Evolutionary conservation across 1,140 invertebrate species (phyloP).

Genomic region (Leguminivora glycinivorella): DNA sequence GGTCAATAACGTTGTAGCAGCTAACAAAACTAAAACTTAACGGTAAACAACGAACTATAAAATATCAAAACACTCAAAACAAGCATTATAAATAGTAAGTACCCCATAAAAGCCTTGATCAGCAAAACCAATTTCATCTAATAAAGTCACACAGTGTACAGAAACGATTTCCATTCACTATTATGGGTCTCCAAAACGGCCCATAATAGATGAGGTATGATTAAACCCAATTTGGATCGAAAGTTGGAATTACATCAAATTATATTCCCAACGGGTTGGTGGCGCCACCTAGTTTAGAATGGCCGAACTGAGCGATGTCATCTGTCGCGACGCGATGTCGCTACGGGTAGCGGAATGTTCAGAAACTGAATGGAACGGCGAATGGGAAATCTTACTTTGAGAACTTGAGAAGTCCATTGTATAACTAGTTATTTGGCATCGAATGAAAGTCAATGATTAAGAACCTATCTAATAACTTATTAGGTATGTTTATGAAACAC

Average conservation of each 20-base stretch:
- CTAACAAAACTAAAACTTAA: no score
- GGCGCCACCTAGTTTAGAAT: conserved; percentile 60
- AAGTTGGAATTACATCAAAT: conserved; percentile 19
- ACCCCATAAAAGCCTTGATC: background rate
- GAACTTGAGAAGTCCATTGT: background rate
- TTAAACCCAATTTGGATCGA: conserved; percentile 22
- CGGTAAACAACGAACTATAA: no score
- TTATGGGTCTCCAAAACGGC: conserved; percentile 13
- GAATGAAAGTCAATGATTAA: no score
- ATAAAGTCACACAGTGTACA: background rate
- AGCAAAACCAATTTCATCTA: background rate
- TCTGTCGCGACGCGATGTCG: conserved; percentile 67
- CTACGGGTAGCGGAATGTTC: conserved; percentile 46
- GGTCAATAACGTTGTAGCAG: no score
- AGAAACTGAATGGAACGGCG: background rate
- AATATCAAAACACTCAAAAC: no score
- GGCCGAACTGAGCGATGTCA: conserved; percentile 59
- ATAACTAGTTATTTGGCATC: no score
- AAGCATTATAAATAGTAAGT: no score
- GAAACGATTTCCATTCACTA: background rate
- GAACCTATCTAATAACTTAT: no score
- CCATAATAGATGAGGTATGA: conserved; percentile 17
- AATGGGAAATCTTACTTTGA: background rate
- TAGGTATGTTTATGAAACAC: no score
- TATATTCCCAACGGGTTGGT: conserved; percentile 17